Base-by-base conservation (phyloP, 2,888 invertebrate species). In the Chouioia cunea region DNA sequence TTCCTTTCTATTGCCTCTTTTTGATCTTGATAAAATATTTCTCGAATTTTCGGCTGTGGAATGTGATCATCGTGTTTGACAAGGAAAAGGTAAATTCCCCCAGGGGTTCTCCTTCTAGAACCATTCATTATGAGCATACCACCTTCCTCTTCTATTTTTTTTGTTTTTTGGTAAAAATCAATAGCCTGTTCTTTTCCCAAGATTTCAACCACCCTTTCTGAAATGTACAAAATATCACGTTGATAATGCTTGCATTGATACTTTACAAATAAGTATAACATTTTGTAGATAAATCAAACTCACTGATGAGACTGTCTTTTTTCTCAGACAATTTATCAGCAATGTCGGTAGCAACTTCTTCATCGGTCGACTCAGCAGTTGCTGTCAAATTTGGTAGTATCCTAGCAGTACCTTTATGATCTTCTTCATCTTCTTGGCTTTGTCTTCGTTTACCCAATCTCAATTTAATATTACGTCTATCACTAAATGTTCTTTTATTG, bases 121-220 rank as follows among this genome's bases (percentile, higher is more conserved):
- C 93, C 92, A 86, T 94, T 94, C 90, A 93, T 90, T 59, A 94
- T 91, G 83, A 94, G 87, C 92, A 96, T 92, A n/a, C 96, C 96
- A 22, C 96, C 96, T 77, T 91, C 90, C 73, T 90, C 90, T 86
- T 96, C 96, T 65, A 95, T 89, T 78, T 90, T 89, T 82, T 93
- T 92, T n/a, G 95, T 95, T 86, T 93, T 91, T 79, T 91, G 90
- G 79, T 92, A 94, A 63, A 95, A 86, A 77, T 92, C 89, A 73
- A 95, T 89, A 6, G 94, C 91, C 80, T 92, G 90, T 75, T 90
- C 89, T 76, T 90, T 90, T 44, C 96, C 96, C 76, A 93, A 83
- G 27, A 90, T 88, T 79, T 91, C 88, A 20, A 95, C 90, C 76
- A 93, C 90, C 77, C 90, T 90, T 75, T 88, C 93, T 94, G 84